Evolutionary conservation across 30 jellyfish, hydroid and myxozoan genomes (phyloP).

Genomic region (Aurelia aurita): DNA sequence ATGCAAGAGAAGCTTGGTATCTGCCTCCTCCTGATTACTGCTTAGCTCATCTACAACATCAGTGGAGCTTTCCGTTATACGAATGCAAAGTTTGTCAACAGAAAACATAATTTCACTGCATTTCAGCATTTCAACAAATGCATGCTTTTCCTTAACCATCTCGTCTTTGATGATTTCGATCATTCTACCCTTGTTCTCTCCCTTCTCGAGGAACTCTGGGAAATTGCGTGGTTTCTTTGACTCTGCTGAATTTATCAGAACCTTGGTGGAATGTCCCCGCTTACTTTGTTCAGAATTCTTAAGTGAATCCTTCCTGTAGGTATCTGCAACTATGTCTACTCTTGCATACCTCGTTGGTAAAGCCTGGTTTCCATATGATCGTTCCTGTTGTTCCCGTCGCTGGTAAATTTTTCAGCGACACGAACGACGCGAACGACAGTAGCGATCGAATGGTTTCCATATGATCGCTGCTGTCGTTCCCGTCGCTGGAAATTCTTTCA

Average conservation of each 20-base stretch:
- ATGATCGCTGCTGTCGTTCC: too few species aligned
- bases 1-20: constrained; percentile 51
- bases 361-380: too few species aligned
- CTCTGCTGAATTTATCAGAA: constrained; percentile 20
- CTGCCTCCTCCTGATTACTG: constrained; percentile 60
- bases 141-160: constrained; percentile 7
- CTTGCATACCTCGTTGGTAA: constrained; percentile 50
- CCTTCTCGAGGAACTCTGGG: constrained; percentile 54
- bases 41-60: constrained; percentile 38
- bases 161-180: constrained; percentile 44
- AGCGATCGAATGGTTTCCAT: too few species aligned
- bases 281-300: constrained; percentile 30
- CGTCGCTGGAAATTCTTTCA: too few species aligned
- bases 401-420: too few species aligned
- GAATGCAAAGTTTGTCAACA: constrained; percentile 14
- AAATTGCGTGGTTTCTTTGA: constrained; percentile 61
- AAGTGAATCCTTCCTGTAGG: constrained; percentile 42
- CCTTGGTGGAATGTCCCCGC: constrained; percentile 53
- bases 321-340: constrained; percentile 66
- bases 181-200: constrained; percentile 58
- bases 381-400: too few species aligned
- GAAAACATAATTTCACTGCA: constrained; percentile 42
- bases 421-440: too few species aligned
- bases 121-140: constrained; percentile 7
- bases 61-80: constrained; percentile 6